Evolutionary conservation across 2,113 vertebrate genomes (phyloP).

Genomic region (Merops nubicus): DNA sequence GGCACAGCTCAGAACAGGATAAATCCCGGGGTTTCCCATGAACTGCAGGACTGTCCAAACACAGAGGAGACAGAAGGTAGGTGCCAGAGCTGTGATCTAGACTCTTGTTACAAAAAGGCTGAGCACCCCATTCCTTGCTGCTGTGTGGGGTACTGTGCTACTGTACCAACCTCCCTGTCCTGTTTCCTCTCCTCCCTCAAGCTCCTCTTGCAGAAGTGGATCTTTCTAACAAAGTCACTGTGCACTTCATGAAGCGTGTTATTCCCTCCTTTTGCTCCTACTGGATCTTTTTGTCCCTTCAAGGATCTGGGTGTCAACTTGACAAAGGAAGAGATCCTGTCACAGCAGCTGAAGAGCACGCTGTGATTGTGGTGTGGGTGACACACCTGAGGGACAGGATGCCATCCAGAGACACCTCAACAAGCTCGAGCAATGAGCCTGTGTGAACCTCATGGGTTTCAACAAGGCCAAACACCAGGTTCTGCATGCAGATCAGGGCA

Average conservation of each 20-base stretch:
- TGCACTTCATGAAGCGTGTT: not conserved
- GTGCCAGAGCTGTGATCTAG: not conserved
- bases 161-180: not conserved
- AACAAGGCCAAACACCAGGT: not conserved
- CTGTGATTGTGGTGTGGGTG: not conserved
- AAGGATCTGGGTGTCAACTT: not conserved
- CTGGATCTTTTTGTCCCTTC: not conserved
- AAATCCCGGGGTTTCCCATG: not conserved
- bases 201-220: not conserved
- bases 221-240: not conserved
- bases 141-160: not conserved
- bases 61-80: not conserved
- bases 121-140: not conserved
- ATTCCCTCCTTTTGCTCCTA: not conserved
- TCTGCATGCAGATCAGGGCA: not conserved
- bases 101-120: not conserved
- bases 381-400: not conserved
- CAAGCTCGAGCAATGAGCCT: not conserved
- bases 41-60: not conserved
- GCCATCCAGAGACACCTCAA: not conserved
- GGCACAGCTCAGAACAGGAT: not conserved
- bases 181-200: not conserved
- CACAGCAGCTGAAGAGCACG: not conserved
- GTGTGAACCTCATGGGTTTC: not conserved
- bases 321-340: not conserved